Evolutionary conservation across 1,140 invertebrate species (phyloP), one percentile per base, ranked within the genome.

Genomic region (Bombus impatiens): DNA sequence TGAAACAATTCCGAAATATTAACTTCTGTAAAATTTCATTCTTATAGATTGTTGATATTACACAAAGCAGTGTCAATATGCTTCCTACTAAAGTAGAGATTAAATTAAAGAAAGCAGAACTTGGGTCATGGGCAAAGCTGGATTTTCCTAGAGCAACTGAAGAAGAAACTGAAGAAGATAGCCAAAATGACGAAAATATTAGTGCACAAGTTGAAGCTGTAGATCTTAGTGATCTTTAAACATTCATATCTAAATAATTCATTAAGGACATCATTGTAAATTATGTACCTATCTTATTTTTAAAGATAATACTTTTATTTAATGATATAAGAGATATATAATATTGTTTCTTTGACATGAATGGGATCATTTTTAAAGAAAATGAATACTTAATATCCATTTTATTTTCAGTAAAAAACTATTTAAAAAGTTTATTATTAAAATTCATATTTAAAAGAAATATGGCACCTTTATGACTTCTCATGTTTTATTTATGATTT

Each of bases 41-140:
- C 57, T 94, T 95, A 82, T 88, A 98, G 97, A 95, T 98, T 78
- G 95, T 98, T 35, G 95, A 97, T 93, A 96, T 98, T 28, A 94
- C 94, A 65, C 95, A 96, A 80, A 98, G 98, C 92, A 96, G 95
- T 88, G 98, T 97, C 2, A 96, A 96, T 28, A 98, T 99, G 97
- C 95, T 97, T 87, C 97, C 97, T 75, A 98, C 98, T n/a, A 99
- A 99, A 96, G 97, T 99, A 35, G 99, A 99, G 95, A 98, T 99
- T 22, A 98, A 98, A 91, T 93, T 99, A 91, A 97, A 97, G 86
- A 99, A 99, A 95, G 97, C 96, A 2, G 98, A 98, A 91, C 95
- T 97, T 5, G 97, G 97, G 35, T 96, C 96, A 74, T 99, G 99
- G 99, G 91, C 95, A 5, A 97, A 97, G 88, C 93, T 99, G 18